These are phyloP conservation scores for Synergus itoensis DNA, from an alignment of 2,888 invertebrate genomes.

Conservation along the genomic window DNA sequence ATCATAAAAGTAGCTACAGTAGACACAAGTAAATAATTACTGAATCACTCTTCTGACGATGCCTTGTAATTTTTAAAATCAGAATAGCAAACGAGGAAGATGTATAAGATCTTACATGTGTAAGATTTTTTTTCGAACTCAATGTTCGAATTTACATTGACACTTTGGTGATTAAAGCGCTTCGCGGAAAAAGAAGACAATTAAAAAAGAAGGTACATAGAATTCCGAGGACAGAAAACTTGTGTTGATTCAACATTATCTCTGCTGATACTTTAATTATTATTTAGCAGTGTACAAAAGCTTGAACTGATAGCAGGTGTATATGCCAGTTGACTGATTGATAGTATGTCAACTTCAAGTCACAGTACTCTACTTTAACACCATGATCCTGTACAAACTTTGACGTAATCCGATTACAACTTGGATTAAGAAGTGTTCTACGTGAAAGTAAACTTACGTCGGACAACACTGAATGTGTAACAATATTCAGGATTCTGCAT, in stretches of 20 bases:
- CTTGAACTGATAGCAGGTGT: slow-evolving; percentile 65
- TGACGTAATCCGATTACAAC: slow-evolving; percentile 16
- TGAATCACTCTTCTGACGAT: not conserved
- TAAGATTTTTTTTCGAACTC: too few relatives aligned
- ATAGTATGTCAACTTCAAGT: slow-evolving; percentile 76
- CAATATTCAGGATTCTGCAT: not conserved
- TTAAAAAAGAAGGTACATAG: too few relatives aligned
- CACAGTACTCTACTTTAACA: slow-evolving; percentile 61
- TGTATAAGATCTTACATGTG: too few relatives aligned
- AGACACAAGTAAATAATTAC: not conserved
- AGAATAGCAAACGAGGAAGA: too few relatives aligned
- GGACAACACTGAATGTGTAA: not conserved
- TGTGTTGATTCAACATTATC: too few relatives aligned
- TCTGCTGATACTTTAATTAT: too few relatives aligned
- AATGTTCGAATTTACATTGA: too few relatives aligned
- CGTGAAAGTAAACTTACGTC: not conserved
- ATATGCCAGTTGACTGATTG: slow-evolving; percentile 74
- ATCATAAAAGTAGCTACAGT: not conserved
- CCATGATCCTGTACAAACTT: not conserved
- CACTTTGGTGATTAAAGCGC: too few relatives aligned
- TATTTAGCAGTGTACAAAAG: slow-evolving; percentile 7
- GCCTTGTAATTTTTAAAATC: too few relatives aligned
- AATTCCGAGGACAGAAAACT: too few relatives aligned
- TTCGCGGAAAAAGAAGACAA: too few relatives aligned
- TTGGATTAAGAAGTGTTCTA: not conserved